These are phyloP conservation scores for Idaea straminata DNA, from an alignment of 2,888 invertebrate species.

Conservation along the genomic window DNA sequence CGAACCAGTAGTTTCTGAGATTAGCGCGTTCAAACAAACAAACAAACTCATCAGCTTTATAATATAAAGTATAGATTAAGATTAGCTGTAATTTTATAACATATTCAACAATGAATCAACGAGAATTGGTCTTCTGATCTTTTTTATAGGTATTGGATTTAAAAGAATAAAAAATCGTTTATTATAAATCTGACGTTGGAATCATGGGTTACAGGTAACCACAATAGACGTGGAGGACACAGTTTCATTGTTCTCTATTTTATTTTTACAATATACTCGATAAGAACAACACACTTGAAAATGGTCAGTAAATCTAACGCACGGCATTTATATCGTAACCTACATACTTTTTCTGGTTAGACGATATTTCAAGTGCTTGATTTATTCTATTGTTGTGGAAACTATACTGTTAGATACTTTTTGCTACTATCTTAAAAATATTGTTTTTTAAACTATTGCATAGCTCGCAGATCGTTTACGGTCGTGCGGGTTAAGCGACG, in stretches of 20 bases:
- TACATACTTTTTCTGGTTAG: neutral
- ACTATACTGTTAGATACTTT: neutral
- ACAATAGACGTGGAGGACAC: slow-evolving; percentile 49
- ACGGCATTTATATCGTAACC: neutral
- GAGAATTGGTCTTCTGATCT: no score
- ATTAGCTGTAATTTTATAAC: no score
- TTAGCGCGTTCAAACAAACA: no score
- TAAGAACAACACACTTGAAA: slow-evolving; percentile 69
- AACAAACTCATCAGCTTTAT: no score
- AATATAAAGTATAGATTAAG: no score
- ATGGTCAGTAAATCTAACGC: slow-evolving; percentile 47
- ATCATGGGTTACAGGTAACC: slow-evolving; percentile 53
- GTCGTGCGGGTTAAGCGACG: no score
- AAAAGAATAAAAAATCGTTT: slow-evolving; percentile 27
- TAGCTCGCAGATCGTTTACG: no score
- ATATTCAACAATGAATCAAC: no score
- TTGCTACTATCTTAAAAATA: neutral
- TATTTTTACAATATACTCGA: slow-evolving; percentile 69
- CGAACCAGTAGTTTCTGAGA: no score
- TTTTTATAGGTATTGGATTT: no score
- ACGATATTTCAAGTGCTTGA: neutral
- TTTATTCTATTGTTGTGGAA: neutral
- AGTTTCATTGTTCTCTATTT: slow-evolving; percentile 72
- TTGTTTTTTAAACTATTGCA: no score
- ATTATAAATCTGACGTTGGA: slow-evolving; percentile 45